Base-by-base conservation (phyloP, 2,888 invertebrate species). In the Drosophila nigricruria region DNA sequence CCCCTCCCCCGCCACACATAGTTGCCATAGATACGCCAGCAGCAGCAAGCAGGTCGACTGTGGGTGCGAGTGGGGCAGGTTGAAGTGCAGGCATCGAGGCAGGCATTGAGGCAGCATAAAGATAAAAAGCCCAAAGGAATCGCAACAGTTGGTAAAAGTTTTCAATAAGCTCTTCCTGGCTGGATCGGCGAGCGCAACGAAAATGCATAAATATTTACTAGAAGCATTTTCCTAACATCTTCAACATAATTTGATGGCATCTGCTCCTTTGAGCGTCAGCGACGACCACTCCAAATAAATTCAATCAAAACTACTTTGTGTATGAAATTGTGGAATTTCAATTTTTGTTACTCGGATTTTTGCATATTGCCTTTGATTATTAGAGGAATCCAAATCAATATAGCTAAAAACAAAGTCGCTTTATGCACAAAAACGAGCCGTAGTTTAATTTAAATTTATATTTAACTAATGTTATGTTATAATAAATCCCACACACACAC, bases 171-270 rank as follows among this genome's bases (percentile, higher is more conserved):
- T 73, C 42, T 43, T 6, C 32, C 20, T 20, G 38, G 45, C n/a
- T n/a, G 34, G 66, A 45, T 67, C 45, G 58, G 59, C 59, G 36
- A 73, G 74, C 79, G 79, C 77, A 70, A 56, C 70, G 63, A 70
- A 83, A 85, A 75, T 84, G 85, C 85, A 84, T 80, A 85, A 85
- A 75, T 79, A 83, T 77, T 81, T 82, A 36, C 52, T n/a, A 77
- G 68, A 81, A 79, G 84, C 74, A 75, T 70, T 77, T 70, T 47
- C 68, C 58, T 32, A 82, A 60, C 82, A 79, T 79, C 77, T 73
- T 80, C 36, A 69, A 71, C 83, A 82, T 71, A 71, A 82, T 79
- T 81, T 72, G 57, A 72, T 81, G 73, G 64, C 66, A 60, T 40
- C 38, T 50, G 27, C 23, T 10, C 58, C 49, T 62, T 75, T 66